Percentiles rank a stretch among this genome's conserved stretches.
phyloP scores from a whole-genome alignment of 2,888 invertebrate genomes.

The Cyclophora punctaria region DNA sequence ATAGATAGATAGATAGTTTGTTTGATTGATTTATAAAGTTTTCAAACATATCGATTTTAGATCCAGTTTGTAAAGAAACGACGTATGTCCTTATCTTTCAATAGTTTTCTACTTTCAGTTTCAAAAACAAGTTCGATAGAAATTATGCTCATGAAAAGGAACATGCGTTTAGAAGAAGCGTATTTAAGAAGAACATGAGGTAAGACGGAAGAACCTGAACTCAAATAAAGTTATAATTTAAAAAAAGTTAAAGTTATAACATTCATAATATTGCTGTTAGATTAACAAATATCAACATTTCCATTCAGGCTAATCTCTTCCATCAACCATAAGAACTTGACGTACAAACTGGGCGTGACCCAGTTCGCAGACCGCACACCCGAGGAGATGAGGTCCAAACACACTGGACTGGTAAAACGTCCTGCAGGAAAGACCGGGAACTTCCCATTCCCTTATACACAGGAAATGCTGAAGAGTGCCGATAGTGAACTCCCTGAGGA shows the following conservation, averaged over 20 bases:
- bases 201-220: conserved; percentile 7
- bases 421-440: conserved; percentile 34
- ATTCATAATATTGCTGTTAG: too few species aligned
- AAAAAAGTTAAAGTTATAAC: too few species aligned
- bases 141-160: conserved; percentile 30
- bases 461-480: conserved; percentile 22
- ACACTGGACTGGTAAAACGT: conserved; percentile 33
- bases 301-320: conserved; percentile 28
- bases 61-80: too few species aligned
- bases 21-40: neutral
- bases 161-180: conserved; percentile 29
- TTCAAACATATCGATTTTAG: too few species aligned
- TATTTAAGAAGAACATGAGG: conserved; percentile 36
- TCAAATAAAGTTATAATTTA: too few species aligned
- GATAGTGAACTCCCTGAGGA: conserved; percentile 32
- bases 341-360: conserved; percentile 45
- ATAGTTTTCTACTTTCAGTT: conserved; percentile 19
- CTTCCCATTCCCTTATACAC: conserved; percentile 44
- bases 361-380: conserved; percentile 50
- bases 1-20: neutral
- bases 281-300: too few species aligned
- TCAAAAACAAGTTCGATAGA: conserved; percentile 24
- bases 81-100: too few species aligned
- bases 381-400: conserved; percentile 35
- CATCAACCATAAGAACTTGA: conserved; percentile 37